Base-by-base conservation (phyloP, 37 sponge, comb jelly and placozoan species). In the Diacarnus erythraeanus region DNA sequence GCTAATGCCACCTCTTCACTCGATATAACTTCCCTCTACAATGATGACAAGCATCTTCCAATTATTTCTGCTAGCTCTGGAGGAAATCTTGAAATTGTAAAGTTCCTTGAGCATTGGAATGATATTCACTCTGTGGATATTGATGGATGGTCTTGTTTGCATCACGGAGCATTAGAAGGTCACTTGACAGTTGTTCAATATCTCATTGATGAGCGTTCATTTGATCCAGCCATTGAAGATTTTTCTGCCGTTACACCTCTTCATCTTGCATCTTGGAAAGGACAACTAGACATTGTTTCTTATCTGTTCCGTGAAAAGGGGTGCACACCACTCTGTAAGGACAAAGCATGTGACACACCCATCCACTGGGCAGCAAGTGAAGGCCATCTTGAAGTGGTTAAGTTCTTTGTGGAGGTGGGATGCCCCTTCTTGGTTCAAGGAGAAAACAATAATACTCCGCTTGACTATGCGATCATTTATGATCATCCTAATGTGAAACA, bases 321-420 rank as follows among this genome's bases (percentile, higher is more conserved):
- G 35, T 74, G 57, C 35, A 6, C 2, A 33, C 74, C 57, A 9
- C 54, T 51, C 27, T 30, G 57, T 51, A 29, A 5, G 3, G 74
- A 74, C 57, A n/a, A 23, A 10, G 1, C 3, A 18, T 21, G 29
- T 29, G 15, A 31, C 12, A 74, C 74, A 35, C 74, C 74, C 15
- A 25, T 74, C 34, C 30, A 51, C 58, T 51, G 27, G 15, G 74
- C 74, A 31, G 57, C 74, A 43, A 26, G 57, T 12, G n/a, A 12
- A 31, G 74, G 74, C n/a, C 74, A 74, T 22, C 20, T 51, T 1
- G 57, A 74, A 15, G 36, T 74, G 18, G 58, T 74, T 25, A 74
- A 74, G 35, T 74, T 35, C 54, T 74, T 30, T 33, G 44, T 51
- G 30, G 69, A 69, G 35, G 8, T 47, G 51, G 12, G 12, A 12